Base-by-base conservation (phyloP, 2,113 vertebrate genomes). In the Pagrus major region DNA sequence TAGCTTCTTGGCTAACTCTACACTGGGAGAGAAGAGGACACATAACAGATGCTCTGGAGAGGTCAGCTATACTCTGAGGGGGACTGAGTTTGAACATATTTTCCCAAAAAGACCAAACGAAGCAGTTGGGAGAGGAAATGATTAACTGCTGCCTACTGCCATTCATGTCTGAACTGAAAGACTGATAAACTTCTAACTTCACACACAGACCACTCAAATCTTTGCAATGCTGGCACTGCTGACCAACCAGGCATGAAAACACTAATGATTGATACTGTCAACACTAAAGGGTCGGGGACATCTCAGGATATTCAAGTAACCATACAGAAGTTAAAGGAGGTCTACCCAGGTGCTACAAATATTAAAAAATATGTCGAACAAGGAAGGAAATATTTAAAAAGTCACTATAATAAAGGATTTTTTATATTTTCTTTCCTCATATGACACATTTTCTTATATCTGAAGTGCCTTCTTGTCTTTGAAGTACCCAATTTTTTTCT, bases 121-220 rank as follows among this genome's bases (percentile, higher is more conserved):
- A 55, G 66, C 54, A 51, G 23, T 8, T 11, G 4, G 44, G n/a
- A 71, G 44, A 59, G 59, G 60, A 72, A 85, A 88, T 90, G 9
- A 90, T 88, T 85, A 86, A 88, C 81, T 47, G 58, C 67, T 52
- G 31, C 47, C 55, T 47, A 15, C 31, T 2, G 9, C 12, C 27
- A 14, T 76, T 69, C 31, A 29, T 74, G 44, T 65, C 60, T 59
- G 56, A 49, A 23, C 58, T 21, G 29, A 76, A 60, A 12, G 39
- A 23, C 52, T 71, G 23, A 61, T 42, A 56, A 10, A 33, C 12
- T 12, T 41, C 14, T 18, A 79, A 42, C n/a, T 4, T 20, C 23
- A 49, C 52, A 47, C 41, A 21, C 41, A 39, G 15, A 8, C 29
- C 15, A 4, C 52, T 39, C 31, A 27, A 20, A 21, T 27, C n/a